Evolutionary conservation across 2,888 invertebrate species (phyloP), one percentile per base, ranked within the genome.

Genomic region (Barypeithes pellucidus): DNA sequence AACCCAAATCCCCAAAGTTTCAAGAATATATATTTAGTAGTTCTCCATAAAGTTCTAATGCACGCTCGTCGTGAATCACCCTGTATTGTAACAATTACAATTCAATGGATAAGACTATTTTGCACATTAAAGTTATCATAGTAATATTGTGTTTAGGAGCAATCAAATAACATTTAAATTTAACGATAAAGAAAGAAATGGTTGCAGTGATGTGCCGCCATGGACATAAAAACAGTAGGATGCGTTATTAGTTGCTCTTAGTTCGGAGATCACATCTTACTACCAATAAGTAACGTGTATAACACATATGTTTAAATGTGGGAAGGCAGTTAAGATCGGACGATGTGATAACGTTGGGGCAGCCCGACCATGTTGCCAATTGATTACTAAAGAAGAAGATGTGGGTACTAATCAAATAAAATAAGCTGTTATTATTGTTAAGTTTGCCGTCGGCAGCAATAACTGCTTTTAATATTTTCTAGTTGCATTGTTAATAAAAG

Each of bases 251-350:
- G 72, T 71, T 67, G 67, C 72, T 72, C 59, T 72, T 67, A 75
- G 65, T 60, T 39, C 54, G 65, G 41, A 71, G 75, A 75, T 75
- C 71, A 67, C 43, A 75, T 75, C 75, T 62, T 62, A 63, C 62
- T 74, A 76, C 78, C 77, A 78, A 78, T 76, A 78, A 75, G 75
- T 79, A 71, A 70, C 70, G 67, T 79, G 75, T 77, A 76, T 77
- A 76, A 76, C 77, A 76, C 76, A 78, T 75, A 75, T 76, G 77
- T 79, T 76, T 68, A 74, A 78, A 77, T 76, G 79, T 77, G 76
- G 76, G 77, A 78, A 78, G 75, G 76, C 74, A 74, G 75, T 78
- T 78, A 75, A 78, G 77, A 78, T 78, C 71, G 61, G 47, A 75
- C 50, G 52, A 50, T 66, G 41, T 22, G 61, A 61, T 68, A 68